These are phyloP conservation scores for Emydoidea blandingii DNA, from an alignment of 2,797 vertebrate species.

Conservation along the genomic window DNA sequence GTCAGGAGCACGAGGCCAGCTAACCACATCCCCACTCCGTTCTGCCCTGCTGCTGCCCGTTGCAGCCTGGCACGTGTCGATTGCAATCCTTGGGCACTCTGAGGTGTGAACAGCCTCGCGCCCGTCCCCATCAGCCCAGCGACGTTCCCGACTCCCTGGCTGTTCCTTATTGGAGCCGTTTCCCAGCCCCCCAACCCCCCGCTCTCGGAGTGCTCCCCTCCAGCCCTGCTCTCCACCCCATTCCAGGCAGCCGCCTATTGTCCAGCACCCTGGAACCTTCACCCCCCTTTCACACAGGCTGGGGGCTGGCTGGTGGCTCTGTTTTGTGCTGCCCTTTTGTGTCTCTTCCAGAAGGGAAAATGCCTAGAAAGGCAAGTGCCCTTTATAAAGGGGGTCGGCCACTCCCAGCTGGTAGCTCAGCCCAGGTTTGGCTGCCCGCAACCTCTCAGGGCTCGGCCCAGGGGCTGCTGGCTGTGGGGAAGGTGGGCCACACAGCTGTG, in stretches of 20 bases:
- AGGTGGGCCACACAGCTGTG: neutral
- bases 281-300: slow-evolving; percentile 13
- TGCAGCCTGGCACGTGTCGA: neutral
- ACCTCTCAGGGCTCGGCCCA: neutral
- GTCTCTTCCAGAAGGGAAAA: slow-evolving; percentile 62
- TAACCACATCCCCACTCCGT: neutral
- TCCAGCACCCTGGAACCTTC: slow-evolving; percentile 65
- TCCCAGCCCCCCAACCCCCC: neutral
- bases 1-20: neutral
- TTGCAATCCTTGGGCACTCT: too few relatives aligned
- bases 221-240: neutral
- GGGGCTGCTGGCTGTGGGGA: neutral
- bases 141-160: neutral
- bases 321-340: slow-evolving; percentile 48
- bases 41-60: neutral
- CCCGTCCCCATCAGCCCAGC: accelerated
- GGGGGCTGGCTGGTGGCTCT: slow-evolving; percentile 36
- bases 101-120: neutral
- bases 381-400: slow-evolving; percentile 43
- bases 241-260: neutral
- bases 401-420: neutral
- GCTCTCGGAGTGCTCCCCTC: neutral
- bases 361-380: slow-evolving; percentile 39
- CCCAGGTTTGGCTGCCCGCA: neutral
- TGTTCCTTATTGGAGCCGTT: neutral